These are phyloP conservation scores for Sus cebifrons DNA, from an alignment of 2,797 vertebrate genomes.

Conservation along the genomic window DNA sequence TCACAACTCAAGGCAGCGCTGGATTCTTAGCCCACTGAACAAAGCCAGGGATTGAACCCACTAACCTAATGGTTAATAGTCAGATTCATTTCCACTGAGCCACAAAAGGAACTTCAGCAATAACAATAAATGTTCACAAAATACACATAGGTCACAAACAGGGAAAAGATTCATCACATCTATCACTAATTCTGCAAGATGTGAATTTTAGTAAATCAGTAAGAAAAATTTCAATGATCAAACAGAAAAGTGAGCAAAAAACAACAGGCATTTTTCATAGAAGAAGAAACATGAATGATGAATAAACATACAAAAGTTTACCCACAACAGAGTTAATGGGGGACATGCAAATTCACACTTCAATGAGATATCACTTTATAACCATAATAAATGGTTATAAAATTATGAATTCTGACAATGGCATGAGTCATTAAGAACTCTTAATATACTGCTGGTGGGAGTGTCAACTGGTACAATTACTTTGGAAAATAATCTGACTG, in stretches of 20 bases:
- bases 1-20: too few species aligned
- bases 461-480: neutral
- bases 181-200: neutral
- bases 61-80: too few species aligned
- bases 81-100: too few species aligned
- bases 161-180: neutral
- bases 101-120: neutral
- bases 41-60: too few species aligned
- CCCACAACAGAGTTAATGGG: neutral
- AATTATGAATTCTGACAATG: neutral
- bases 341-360: neutral
- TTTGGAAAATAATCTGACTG: neutral
- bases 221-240: neutral
- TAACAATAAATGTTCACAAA: slow-evolving; percentile 18
- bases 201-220: neutral
- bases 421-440: neutral
- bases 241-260: slow-evolving; percentile 4
- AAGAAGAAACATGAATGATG: slow-evolving; percentile 7
- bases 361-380: neutral
- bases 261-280: neutral
- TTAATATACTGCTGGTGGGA: neutral
- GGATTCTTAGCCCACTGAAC: too few species aligned
- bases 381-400: neutral
- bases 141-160: neutral
- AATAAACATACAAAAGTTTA: slow-evolving; percentile 18